Evolutionary conservation across 2,797 vertebrate species (phyloP).

Genomic region (Linurgus olivaceus): DNA sequence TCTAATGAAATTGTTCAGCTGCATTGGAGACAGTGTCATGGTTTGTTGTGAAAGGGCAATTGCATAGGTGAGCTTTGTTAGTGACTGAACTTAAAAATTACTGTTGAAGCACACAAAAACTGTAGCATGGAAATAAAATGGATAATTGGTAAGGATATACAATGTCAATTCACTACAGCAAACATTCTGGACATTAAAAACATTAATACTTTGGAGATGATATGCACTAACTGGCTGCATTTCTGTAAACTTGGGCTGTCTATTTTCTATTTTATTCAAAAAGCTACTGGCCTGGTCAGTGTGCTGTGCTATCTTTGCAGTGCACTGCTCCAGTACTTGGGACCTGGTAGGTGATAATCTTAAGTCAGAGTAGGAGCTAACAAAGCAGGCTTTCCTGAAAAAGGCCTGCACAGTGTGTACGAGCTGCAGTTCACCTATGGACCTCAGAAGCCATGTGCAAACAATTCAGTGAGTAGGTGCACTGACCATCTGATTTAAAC

Average conservation of each 20-base stretch:
- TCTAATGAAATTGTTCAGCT: background rate
- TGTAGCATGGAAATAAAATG: background rate
- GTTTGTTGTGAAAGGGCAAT: background rate
- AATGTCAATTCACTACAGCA: background rate
- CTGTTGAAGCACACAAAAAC: background rate
- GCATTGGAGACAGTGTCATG: background rate
- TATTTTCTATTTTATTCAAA: background rate
- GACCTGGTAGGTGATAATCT: background rate
- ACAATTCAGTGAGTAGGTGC: background rate
- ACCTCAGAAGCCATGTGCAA: background rate
- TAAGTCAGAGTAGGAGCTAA: background rate
- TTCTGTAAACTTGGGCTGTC: background rate
- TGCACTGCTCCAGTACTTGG: background rate
- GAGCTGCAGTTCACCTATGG: background rate
- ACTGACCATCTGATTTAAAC: background rate
- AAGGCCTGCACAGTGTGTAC: background rate
- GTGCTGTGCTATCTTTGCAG: background rate
- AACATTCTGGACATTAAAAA: background rate
- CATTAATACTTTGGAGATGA: background rate
- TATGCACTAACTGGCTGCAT: background rate
- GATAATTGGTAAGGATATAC: background rate
- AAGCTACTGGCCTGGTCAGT: background rate
- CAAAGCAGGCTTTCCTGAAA: background rate
- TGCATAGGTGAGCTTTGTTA: background rate
- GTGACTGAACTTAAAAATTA: background rate